phyloP scores from a whole-genome alignment of 2,797 vertebrate genomes.

The Enteromius radiatus region DNA sequence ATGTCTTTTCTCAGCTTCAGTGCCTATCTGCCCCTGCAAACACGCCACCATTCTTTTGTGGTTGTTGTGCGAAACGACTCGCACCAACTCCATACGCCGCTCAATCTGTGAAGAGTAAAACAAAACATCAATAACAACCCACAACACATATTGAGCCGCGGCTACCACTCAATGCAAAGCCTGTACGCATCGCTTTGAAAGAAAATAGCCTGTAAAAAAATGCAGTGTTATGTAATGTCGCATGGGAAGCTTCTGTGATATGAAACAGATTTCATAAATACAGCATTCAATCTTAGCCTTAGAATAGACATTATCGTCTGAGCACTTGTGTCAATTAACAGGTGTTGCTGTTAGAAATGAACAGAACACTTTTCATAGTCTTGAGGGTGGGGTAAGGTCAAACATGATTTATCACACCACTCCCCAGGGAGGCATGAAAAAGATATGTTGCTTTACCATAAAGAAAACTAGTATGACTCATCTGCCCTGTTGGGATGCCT shows the following conservation, averaged over 20 bases:
- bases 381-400: slow-evolving; percentile 57
- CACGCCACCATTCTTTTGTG: slow-evolving; percentile 90
- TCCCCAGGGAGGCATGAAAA: slow-evolving; percentile 59
- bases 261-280: neutral
- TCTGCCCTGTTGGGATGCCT: neutral
- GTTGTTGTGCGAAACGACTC: slow-evolving; percentile 92
- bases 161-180: slow-evolving; percentile 13
- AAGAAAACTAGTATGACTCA: slow-evolving; percentile 65
- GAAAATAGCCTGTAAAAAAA: slow-evolving; percentile 27
- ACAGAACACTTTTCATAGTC: neutral
- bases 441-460: slow-evolving; percentile 66
- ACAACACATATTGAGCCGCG: neutral
- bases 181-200: neutral
- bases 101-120: slow-evolving; percentile 83
- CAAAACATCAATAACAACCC: slow-evolving; percentile 36
- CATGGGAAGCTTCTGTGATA: neutral
- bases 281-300: neutral
- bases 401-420: slow-evolving; percentile 63
- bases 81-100: slow-evolving; percentile 92
- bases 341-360: neutral
- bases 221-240: slow-evolving; percentile 10
- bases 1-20: slow-evolving; percentile 91
- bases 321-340: neutral
- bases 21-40: slow-evolving; percentile 93
- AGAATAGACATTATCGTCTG: neutral